A percentile compares a stretch with the other conserved stretches of the same genome.
phyloP scores from a whole-genome alignment of 2,797 vertebrate species.

The Pseudomugil tenellus region DNA sequence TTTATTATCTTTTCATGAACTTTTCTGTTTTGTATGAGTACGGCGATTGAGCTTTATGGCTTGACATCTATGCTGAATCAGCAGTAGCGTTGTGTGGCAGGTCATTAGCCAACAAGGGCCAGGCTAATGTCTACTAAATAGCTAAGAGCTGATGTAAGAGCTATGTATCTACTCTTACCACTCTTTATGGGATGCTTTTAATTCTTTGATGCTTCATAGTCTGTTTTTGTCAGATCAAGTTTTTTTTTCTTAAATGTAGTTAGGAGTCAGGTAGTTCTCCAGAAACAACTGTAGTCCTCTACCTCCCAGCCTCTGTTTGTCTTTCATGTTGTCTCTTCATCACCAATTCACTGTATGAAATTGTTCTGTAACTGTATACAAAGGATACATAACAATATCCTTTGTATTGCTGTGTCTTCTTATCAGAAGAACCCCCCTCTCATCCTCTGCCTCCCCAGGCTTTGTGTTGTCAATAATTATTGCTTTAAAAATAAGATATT shows the following conservation, averaged over 20 bases:
- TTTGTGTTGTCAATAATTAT: not conserved
- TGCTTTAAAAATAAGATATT: not conserved
- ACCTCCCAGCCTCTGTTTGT: not conserved
- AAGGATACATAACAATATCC: slow-evolving; percentile 1
- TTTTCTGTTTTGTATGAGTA: slow-evolving; percentile 4
- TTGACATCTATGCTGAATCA: slow-evolving; percentile 57
- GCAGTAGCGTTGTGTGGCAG: slow-evolving; percentile 43
- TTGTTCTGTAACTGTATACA: not conserved
- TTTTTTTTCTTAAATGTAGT: slow-evolving; percentile 6
- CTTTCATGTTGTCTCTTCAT: slow-evolving; percentile 20
- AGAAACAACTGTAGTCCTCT: slow-evolving; percentile 13
- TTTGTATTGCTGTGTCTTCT: not conserved
- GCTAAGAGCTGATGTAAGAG: slow-evolving; percentile 55
- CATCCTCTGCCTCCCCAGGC: too few relatives aligned
- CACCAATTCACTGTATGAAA: too few relatives aligned
- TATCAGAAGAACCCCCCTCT: not conserved
- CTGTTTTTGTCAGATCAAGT: not conserved
- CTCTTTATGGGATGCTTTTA: slow-evolving; percentile 27
- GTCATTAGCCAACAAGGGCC: slow-evolving; percentile 64
- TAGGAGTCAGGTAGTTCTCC: not conserved
- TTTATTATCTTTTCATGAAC: slow-evolving; percentile 28
- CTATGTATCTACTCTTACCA: slow-evolving; percentile 36
- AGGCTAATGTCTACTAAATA: slow-evolving; percentile 62
- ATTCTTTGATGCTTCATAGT: slow-evolving; percentile 17
- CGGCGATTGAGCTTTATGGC: slow-evolving; percentile 17